Conservation (phyloP, 2,888 invertebrate genomes). For the Podotricha telesiphe region DNA sequence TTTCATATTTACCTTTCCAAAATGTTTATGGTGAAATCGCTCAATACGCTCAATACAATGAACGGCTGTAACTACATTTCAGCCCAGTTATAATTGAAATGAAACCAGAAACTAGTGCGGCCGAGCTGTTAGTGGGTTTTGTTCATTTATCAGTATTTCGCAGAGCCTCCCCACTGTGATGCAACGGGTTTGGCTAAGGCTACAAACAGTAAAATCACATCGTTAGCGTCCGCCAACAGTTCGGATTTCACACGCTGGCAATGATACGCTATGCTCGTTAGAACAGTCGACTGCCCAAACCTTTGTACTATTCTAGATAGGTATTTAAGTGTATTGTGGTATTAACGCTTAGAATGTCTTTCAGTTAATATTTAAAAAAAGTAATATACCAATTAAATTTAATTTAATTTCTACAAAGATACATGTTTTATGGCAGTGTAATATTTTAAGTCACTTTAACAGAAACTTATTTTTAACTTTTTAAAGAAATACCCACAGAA, state of each 20-base stretch:
- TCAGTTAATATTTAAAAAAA: too few relatives aligned
- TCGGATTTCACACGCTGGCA: constrained; percentile 52
- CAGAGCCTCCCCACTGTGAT: constrained; percentile 33
- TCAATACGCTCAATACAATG: constrained; percentile 8
- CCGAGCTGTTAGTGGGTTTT: constrained; percentile 33
- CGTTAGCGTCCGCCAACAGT: constrained; percentile 50
- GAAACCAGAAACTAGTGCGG: constrained; percentile 28
- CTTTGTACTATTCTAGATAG: constrained; percentile 33
- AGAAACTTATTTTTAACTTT: too few relatives aligned
- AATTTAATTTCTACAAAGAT: too few relatives aligned
- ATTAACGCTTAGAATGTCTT: neutral
- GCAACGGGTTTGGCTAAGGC: constrained; percentile 42
- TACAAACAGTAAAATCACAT: constrained; percentile 53
- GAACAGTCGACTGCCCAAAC: constrained; percentile 39
- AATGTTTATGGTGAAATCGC: constrained; percentile 15
- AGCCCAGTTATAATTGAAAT: constrained; percentile 34
- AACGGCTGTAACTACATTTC: constrained; percentile 8
- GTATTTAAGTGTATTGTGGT: constrained; percentile 27
- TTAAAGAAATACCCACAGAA: too few relatives aligned
- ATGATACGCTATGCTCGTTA: constrained; percentile 61
- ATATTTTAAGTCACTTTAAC: too few relatives aligned
- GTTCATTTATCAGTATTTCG: constrained; percentile 36
- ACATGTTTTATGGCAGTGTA: too few relatives aligned
- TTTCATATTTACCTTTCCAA: neutral
- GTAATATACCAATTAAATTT: too few relatives aligned